Percentiles rank a stretch among this genome's conserved stretches.
Conservation (phyloP, 2,113 vertebrate species). For the Cairina moschata region DNA sequence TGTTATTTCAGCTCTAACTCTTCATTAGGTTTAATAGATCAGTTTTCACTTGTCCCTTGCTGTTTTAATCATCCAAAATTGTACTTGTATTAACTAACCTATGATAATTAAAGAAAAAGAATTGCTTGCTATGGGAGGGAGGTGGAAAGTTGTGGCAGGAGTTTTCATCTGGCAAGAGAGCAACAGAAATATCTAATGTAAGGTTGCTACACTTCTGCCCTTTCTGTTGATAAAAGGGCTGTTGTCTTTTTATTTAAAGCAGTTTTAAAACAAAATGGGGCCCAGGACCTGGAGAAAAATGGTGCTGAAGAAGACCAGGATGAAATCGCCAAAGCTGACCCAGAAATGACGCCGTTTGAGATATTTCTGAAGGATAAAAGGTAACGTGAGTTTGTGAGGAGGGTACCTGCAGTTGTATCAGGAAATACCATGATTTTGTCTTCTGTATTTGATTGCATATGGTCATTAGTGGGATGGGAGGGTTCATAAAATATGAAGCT, state of each 20-base stretch:
- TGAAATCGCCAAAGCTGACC: slow-evolving; percentile 48
- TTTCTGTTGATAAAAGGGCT: background rate
- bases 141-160: background rate
- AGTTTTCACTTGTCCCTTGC: background rate
- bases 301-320: slow-evolving; percentile 59
- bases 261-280: slow-evolving; percentile 80
- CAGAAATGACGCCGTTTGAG: slow-evolving; percentile 87
- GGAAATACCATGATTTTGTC: background rate
- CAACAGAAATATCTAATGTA: background rate
- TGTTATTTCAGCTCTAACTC: slow-evolving; percentile 4
- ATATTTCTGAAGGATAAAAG: slow-evolving; percentile 91
- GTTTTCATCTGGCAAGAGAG: background rate
- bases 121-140: background rate
- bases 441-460: background rate
- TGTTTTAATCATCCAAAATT: background rate
- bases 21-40: background rate
- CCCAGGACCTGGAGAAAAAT: slow-evolving; percentile 35
- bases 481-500: background rate
- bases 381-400: slow-evolving; percentile 70
- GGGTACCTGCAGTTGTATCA: background rate
- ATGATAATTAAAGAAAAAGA: background rate
- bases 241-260: slow-evolving; percentile 46
- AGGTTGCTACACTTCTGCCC: background rate
- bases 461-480: background rate
- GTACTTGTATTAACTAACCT: background rate